Percentiles rank a stretch among this genome's conserved stretches.
phyloP scores from a whole-genome alignment of 2,888 invertebrate genomes.

The Drosophila mayaguana region DNA sequence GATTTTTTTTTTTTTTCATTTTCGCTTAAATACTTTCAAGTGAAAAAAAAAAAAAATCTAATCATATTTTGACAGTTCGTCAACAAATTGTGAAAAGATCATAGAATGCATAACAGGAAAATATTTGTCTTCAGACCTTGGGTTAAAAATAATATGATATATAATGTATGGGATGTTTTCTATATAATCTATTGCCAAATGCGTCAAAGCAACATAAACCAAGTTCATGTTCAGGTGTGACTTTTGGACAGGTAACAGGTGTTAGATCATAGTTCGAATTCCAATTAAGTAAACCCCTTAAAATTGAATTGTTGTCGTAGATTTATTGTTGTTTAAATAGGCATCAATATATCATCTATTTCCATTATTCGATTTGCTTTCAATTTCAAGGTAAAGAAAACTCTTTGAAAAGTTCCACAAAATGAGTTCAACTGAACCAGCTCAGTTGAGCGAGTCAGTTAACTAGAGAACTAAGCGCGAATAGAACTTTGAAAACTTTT shows the following conservation, averaged over 20 bases:
- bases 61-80: constrained; percentile 5
- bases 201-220: neutral
- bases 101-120: neutral
- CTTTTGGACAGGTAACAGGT: neutral
- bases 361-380: neutral
- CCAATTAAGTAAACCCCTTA: neutral
- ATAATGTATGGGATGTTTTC: neutral
- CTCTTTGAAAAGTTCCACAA: neutral
- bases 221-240: neutral
- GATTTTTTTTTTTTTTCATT: neutral
- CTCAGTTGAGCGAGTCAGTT: neutral
- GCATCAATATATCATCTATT: neutral
- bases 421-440: constrained; percentile 3
- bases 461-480: neutral
- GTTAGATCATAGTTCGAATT: neutral
- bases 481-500: neutral
- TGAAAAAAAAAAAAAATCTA: constrained; percentile 1
- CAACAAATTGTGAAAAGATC: neutral
- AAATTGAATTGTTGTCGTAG: too few species aligned
- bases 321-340: too few species aligned
- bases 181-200: neutral
- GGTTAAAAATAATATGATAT: neutral
- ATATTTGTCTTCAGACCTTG: neutral
- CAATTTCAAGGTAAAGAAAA: neutral
- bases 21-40: neutral